A percentile compares a stretch with the other conserved stretches of the same genome.
Evolutionary conservation across 2,113 vertebrate genomes (phyloP).

Genomic region (Orycteropus afer): DNA sequence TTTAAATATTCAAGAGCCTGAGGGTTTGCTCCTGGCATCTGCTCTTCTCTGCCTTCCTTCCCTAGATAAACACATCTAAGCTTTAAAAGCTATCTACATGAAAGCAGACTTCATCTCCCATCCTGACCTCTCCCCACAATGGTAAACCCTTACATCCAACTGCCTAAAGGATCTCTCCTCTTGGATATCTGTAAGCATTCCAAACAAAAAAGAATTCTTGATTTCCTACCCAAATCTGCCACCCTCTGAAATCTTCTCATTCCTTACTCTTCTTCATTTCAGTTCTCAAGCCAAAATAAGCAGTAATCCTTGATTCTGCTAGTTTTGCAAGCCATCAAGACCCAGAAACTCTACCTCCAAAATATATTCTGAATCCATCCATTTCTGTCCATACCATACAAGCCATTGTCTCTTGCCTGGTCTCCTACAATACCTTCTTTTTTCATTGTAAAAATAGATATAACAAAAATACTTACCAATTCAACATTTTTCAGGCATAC

Average conservation of each 20-base stretch:
- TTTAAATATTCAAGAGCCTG: background rate
- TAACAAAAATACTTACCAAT: too few relatives aligned
- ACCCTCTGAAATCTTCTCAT: background rate
- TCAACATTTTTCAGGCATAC: too few relatives aligned
- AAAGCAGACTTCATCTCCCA: background rate
- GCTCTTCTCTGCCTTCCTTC: background rate
- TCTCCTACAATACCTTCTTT: too few relatives aligned
- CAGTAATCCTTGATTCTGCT: conserved; percentile 10
- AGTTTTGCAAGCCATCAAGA: background rate
- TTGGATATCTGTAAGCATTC: background rate
- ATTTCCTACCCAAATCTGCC: background rate
- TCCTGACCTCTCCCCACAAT: background rate
- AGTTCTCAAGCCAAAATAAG: background rate
- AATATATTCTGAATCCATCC: background rate
- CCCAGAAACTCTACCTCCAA: background rate
- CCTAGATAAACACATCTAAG: background rate
- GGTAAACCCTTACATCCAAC: background rate
- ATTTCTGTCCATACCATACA: background rate
- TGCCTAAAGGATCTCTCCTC: background rate
- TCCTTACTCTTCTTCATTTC: background rate
- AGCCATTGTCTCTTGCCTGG: background rate
- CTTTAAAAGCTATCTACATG: background rate
- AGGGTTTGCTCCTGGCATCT: background rate
- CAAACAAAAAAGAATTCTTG: background rate
- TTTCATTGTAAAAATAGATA: too few relatives aligned